Percentiles rank a stretch among this genome's conserved stretches.
These are phyloP conservation scores for Plagodis dolabraria DNA, from an alignment of 2,888 invertebrate species.

Conservation along the genomic window DNA sequence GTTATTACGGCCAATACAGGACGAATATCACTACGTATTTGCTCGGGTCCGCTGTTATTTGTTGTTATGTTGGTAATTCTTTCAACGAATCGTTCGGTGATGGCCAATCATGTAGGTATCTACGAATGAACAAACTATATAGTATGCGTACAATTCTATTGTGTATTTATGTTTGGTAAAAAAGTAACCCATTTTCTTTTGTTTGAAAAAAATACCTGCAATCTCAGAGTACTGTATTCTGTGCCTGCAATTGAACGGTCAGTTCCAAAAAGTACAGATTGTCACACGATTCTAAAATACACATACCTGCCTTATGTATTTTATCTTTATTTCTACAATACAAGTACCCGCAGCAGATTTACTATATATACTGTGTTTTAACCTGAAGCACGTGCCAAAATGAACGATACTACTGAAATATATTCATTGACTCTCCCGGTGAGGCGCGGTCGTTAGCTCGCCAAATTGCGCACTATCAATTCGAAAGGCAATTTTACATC, in stretches of 20 bases:
- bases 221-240: too few relatives aligned
- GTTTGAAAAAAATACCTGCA: too few relatives aligned
- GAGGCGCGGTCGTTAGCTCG: conserved; percentile 22
- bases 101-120: neutral
- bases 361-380: too few relatives aligned
- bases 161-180: too few relatives aligned
- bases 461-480: conserved; percentile 36
- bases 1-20: neutral
- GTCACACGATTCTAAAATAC: too few relatives aligned
- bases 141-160: too few relatives aligned
- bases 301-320: too few relatives aligned
- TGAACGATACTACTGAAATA: neutral
- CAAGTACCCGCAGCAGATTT: too few relatives aligned
- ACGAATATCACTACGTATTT: neutral
- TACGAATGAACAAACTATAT: neutral
- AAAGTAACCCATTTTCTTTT: too few relatives aligned
- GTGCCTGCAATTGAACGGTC: too few relatives aligned
- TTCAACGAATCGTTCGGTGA: neutral
- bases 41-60: conserved; percentile 14
- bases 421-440: conserved; percentile 6
- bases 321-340: too few relatives aligned
- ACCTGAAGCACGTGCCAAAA: neutral
- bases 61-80: conserved; percentile 3
- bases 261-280: too few relatives aligned
- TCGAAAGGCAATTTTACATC: conserved; percentile 50